Conservation (phyloP, 2,113 vertebrate species). For the Crotophaga sulcirostris region DNA sequence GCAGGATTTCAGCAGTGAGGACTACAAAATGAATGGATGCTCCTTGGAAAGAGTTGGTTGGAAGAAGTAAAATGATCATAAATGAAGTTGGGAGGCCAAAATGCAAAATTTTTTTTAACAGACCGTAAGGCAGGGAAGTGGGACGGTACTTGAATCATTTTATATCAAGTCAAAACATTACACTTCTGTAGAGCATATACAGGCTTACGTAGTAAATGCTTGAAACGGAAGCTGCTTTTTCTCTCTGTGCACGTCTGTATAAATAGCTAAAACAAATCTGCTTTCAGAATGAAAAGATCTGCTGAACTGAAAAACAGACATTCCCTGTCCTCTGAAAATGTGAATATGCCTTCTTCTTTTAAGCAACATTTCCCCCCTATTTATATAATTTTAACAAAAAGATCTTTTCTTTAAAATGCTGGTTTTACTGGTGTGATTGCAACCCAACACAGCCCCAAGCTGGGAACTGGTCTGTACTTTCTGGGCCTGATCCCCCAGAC, state of each 20-base stretch:
- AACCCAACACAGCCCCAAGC: fast-evolving
- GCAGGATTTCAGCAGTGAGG: neutral
- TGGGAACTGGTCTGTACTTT: neutral
- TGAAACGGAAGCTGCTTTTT: neutral
- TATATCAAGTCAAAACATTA: neutral
- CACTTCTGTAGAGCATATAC: neutral
- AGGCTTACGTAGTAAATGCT: neutral
- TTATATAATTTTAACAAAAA: neutral
- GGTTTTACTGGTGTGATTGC: fast-evolving
- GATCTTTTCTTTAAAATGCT: neutral
- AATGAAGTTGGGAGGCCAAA: neutral
- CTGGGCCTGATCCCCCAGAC: neutral
- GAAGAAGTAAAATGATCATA: neutral
- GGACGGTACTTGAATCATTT: neutral
- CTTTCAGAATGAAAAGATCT: fast-evolving
- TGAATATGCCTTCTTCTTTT: neutral
- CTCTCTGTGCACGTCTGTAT: fast-evolving
- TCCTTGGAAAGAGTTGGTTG: neutral
- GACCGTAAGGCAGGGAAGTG: neutral
- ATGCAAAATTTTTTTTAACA: neutral
- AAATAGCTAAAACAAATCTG: neutral
- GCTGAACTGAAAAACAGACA: neutral
- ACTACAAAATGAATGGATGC: neutral
- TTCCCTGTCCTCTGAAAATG: neutral
- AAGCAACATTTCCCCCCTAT: fast-evolving